A percentile compares a stretch with the other conserved stretches of the same genome.
Evolutionary conservation across 2,797 vertebrate species (phyloP).

Genomic region (Gymnoscopelus braueri): DNA sequence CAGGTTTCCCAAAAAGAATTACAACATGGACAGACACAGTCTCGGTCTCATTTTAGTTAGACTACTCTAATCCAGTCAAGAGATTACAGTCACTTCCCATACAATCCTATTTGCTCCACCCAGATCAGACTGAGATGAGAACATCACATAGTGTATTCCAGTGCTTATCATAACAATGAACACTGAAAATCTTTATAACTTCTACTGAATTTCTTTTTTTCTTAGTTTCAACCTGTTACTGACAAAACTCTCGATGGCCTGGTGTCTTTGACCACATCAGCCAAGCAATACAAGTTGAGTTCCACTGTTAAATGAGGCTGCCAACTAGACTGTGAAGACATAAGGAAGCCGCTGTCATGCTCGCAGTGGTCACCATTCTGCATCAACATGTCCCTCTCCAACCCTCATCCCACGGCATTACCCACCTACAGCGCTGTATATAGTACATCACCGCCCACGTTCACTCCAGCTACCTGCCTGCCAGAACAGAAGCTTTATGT

Average conservation of each 20-base stretch:
- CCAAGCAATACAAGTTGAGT: background rate
- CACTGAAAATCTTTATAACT: too few relatives aligned
- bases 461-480: constrained; percentile 4
- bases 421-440: background rate
- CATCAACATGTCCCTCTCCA: background rate
- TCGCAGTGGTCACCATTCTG: background rate
- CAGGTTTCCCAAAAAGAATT: too few relatives aligned
- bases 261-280: constrained; percentile 9
- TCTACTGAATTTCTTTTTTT: too few relatives aligned
- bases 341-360: background rate
- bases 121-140: too few relatives aligned
- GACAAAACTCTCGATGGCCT: background rate
- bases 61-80: too few relatives aligned
- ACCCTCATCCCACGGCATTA: constrained; percentile 8
- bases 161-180: too few relatives aligned
- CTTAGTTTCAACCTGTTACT: too few relatives aligned
- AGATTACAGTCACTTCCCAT: too few relatives aligned
- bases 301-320: background rate
- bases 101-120: too few relatives aligned
- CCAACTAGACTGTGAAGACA: constrained; percentile 40
- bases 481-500: constrained; percentile 3
- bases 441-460: constrained; percentile 24
- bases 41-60: too few relatives aligned
- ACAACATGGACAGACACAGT: too few relatives aligned
- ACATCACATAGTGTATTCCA: too few relatives aligned